A percentile compares a stretch with the other conserved stretches of the same genome.
Evolutionary conservation across 2,797 vertebrate genomes (phyloP).

Genomic region (Chromobotia macracanthus): DNA sequence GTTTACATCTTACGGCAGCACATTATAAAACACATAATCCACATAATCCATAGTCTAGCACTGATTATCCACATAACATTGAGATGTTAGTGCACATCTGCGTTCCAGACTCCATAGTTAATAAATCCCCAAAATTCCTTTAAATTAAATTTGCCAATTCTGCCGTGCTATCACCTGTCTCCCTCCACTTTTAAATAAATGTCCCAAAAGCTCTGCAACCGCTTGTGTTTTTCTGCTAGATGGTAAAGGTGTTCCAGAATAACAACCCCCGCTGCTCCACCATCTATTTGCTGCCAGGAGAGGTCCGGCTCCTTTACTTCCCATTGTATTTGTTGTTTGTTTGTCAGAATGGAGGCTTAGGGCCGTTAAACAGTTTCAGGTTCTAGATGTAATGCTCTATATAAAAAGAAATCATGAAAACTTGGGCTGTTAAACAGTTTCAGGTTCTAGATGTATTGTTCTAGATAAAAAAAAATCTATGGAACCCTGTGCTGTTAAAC

Average conservation of each 20-base stretch:
- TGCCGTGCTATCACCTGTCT: constrained; percentile 49
- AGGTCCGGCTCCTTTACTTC: constrained; percentile 77
- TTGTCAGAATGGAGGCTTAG: constrained; percentile 28
- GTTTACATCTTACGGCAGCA: neutral
- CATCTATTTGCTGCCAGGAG: constrained; percentile 81
- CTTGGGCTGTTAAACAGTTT: too few relatives aligned
- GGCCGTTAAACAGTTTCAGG: neutral
- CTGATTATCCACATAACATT: neutral
- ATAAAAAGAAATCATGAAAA: too few relatives aligned
- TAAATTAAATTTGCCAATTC: constrained; percentile 9
- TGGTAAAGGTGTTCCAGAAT: constrained; percentile 85
- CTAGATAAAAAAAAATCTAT: too few relatives aligned
- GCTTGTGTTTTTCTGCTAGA: constrained; percentile 77
- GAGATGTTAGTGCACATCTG: neutral
- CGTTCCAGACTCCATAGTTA: too few relatives aligned
- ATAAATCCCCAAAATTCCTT: neutral
- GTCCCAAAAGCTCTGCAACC: constrained; percentile 66
- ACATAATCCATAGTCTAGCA: neutral
- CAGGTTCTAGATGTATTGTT: too few relatives aligned
- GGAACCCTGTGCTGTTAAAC: too few relatives aligned
- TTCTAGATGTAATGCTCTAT: too few relatives aligned
- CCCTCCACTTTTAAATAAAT: constrained; percentile 53
- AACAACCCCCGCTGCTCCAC: constrained; percentile 79
- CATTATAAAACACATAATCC: neutral
- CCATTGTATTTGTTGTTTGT: constrained; percentile 70